These are phyloP conservation scores for Drosophila melanosoma DNA, from an alignment of 2,888 invertebrate species.

Conservation along the genomic window DNA sequence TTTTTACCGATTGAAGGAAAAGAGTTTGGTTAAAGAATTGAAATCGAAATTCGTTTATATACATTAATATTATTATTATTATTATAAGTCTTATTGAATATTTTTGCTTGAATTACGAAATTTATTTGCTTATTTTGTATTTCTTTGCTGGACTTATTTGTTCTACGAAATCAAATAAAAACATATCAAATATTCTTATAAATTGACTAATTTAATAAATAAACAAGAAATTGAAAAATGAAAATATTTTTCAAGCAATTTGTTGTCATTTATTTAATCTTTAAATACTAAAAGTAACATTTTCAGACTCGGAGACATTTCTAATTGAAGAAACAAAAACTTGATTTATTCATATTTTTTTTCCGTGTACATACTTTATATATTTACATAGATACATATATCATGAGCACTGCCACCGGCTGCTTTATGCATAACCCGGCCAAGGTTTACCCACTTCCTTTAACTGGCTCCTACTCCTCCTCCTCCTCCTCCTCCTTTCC, in stretches of 20 bases:
- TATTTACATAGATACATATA: conserved; percentile 46
- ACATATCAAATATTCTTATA: not conserved
- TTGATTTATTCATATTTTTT: not conserved
- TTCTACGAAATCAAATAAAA: not conserved
- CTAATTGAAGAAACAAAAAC: not conserved
- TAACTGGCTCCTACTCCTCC: not conserved
- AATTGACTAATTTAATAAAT: not conserved
- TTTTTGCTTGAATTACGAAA: not conserved
- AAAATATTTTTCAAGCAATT: not conserved
- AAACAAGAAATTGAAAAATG: not conserved
- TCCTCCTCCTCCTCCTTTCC: not conserved
- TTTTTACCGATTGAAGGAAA: too few relatives aligned
- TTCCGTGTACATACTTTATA: conserved; percentile 3
- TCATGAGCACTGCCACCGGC: conserved; percentile 41
- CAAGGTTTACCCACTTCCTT: conserved; percentile 48
- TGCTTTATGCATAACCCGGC: conserved; percentile 69
- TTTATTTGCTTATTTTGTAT: not conserved
- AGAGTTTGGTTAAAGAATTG: too few relatives aligned
- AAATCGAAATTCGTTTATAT: too few relatives aligned
- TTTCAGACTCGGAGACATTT: not conserved
- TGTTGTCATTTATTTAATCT: not conserved
- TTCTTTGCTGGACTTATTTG: too few relatives aligned
- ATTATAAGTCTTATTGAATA: too few relatives aligned
- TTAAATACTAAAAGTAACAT: not conserved
- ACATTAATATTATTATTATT: too few relatives aligned